phyloP scores from a whole-genome alignment of 2,888 invertebrate species.

The Chrysolina americana region DNA sequence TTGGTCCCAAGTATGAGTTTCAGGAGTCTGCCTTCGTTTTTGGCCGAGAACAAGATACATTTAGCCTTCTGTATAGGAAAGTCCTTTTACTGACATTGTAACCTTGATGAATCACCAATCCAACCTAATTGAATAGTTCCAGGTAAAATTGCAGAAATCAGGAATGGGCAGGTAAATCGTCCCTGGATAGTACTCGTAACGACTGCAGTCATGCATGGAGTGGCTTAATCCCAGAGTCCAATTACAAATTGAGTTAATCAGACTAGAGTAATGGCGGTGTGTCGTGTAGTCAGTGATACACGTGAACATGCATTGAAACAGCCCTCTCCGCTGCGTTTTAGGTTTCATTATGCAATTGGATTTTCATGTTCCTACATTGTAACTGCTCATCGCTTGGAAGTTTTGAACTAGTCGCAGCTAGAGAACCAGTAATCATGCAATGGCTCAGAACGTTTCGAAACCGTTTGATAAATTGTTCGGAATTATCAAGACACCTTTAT shows the following conservation, averaged over 20 bases:
- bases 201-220: constrained; percentile 57
- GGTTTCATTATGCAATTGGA: not conserved
- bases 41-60: no score
- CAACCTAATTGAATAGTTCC: not conserved
- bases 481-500: not conserved
- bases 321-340: not conserved
- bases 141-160: constrained; percentile 5
- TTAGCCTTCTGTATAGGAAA: no score
- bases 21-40: no score
- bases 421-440: no score
- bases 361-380: not conserved
- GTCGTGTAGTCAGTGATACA: not conserved
- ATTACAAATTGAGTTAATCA: constrained; percentile 61
- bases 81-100: no score
- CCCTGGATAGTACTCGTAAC: constrained; percentile 57
- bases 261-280: constrained; percentile 54
- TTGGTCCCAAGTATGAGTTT: no score
- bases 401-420: no score
- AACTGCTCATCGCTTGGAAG: no score
- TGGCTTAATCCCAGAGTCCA: constrained; percentile 53
- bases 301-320: not conserved
- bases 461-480: not conserved
- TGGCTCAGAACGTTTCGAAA: not conserved
- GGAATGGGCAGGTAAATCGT: constrained; percentile 14
- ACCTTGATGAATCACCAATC: not conserved